These are phyloP conservation scores for Phania funesta DNA, from an alignment of 2,888 invertebrate genomes.

Conservation along the genomic window DNA sequence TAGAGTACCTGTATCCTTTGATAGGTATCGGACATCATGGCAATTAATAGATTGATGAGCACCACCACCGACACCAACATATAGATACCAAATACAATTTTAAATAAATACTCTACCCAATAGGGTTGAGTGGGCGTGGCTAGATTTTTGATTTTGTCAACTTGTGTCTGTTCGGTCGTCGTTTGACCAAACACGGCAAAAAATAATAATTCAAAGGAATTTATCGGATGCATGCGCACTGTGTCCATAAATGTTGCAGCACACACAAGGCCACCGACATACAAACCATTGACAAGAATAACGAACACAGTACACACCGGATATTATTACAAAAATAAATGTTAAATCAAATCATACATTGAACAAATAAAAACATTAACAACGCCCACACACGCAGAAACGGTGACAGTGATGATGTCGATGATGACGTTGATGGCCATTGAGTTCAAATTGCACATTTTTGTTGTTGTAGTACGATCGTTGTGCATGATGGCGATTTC, in stretches of 20 bases:
- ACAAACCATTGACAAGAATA: slow-evolving; percentile 64
- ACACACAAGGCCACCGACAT: slow-evolving; percentile 41
- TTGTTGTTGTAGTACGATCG: background rate
- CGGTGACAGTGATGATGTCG: slow-evolving; percentile 51
- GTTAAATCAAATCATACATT: slow-evolving; percentile 57
- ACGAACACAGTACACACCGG: slow-evolving; percentile 71
- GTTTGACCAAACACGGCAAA: slow-evolving; percentile 99
- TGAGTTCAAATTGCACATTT: background rate
- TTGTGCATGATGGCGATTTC: slow-evolving; percentile 22
- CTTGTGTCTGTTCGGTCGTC: slow-evolving; percentile 88
- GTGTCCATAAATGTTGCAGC: slow-evolving; percentile 75
- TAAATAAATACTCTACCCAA: slow-evolving; percentile 93
- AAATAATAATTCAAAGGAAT: slow-evolving; percentile 98
- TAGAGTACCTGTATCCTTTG: slow-evolving; percentile 95
- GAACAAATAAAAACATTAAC: slow-evolving; percentile 65
- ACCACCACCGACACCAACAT: slow-evolving; percentile 99
- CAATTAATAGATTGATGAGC: slow-evolving; percentile 99
- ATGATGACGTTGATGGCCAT: slow-evolving; percentile 20
- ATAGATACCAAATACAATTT: slow-evolving; percentile 94
- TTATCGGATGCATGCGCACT: slow-evolving; percentile 94
- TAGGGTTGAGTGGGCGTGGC: slow-evolving; percentile 84
- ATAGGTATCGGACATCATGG: slow-evolving; percentile 99
- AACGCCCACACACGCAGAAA: slow-evolving; percentile 60
- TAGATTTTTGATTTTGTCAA: slow-evolving; percentile 82
- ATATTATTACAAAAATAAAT: slow-evolving; percentile 44